Percentiles rank a stretch among this genome's conserved stretches.
Conservation (phyloP, 2,113 vertebrate species). For the Cyanoderma ruficeps region DNA sequence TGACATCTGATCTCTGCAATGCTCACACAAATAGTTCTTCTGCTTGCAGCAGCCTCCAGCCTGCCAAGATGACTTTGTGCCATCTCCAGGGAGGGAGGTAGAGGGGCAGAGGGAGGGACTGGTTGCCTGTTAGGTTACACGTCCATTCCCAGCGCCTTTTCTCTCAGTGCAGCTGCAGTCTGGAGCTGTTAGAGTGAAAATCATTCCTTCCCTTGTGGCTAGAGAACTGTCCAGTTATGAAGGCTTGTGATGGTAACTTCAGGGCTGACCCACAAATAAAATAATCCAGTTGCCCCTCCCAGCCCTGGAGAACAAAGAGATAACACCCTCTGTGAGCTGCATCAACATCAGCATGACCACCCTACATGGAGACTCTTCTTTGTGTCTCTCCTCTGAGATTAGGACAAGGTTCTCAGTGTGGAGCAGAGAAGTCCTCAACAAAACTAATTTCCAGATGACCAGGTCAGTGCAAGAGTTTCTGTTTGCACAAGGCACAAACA, state of each 20-base stretch:
- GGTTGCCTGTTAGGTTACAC: not conserved
- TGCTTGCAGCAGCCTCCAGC: not conserved
- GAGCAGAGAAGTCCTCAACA: not conserved
- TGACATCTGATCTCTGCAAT: not conserved
- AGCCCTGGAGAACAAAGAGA: not conserved
- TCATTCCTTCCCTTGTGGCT: not conserved
- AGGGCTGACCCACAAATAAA: not conserved
- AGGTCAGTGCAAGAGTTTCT: not conserved
- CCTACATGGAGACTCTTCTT: not conserved
- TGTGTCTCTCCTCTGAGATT: not conserved
- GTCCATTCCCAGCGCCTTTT: rapidly evolving
- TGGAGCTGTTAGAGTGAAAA: not conserved
- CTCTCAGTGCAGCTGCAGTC: not conserved
- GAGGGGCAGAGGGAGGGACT: not conserved
- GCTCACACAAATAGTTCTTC: not conserved
- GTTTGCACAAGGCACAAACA: not conserved
- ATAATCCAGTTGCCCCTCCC: not conserved
- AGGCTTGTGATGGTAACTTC: not conserved
- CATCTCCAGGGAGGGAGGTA: not conserved
- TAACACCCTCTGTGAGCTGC: not conserved
- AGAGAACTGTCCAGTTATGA: not conserved
- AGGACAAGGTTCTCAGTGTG: not conserved
- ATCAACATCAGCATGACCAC: not conserved
- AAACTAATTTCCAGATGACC: not conserved
- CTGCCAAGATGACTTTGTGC: not conserved